Evolutionary conservation across 2,797 vertebrate species (phyloP).

Genomic region (Cuculus canorus): DNA sequence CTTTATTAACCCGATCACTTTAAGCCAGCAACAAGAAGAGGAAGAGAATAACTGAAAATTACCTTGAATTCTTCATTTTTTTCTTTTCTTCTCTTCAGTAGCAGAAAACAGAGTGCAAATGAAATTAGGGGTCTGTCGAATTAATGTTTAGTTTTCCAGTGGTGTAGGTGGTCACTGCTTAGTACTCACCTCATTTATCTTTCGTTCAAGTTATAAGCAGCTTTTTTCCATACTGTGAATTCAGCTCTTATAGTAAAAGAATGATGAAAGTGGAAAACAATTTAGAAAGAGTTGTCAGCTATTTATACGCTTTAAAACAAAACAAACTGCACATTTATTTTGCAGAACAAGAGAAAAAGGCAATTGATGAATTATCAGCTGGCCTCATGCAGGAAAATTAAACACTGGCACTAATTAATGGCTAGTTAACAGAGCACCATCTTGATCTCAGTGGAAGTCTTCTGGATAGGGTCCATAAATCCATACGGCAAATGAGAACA

Average conservation of each 20-base stretch:
- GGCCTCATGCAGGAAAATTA: not conserved
- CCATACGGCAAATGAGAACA: not conserved
- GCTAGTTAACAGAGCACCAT: slow-evolving; percentile 10
- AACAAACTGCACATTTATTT: rapidly evolving
- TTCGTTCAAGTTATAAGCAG: not conserved
- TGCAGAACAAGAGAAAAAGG: not conserved
- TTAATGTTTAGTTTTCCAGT: not conserved
- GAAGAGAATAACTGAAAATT: not conserved
- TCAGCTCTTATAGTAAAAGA: not conserved
- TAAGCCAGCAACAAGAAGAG: not conserved
- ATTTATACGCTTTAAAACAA: not conserved
- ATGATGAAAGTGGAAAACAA: not conserved
- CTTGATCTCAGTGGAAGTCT: not conserved
- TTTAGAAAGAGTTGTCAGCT: not conserved
- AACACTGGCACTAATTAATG: slow-evolving; percentile 25
- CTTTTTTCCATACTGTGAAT: not conserved
- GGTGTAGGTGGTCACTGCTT: not conserved
- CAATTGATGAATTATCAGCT: not conserved
- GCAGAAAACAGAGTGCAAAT: not conserved
- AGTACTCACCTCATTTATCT: not conserved
- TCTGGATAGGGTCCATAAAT: slow-evolving; percentile 10
- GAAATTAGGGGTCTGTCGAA: not conserved
- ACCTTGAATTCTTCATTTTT: not conserved
- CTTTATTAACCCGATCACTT: not conserved
- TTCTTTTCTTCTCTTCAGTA: not conserved